Percentiles rank a stretch among this genome's conserved stretches.
Evolutionary conservation across 64 coral and sea anemone genomes (phyloP).

Genomic region (Actinia equina): DNA sequence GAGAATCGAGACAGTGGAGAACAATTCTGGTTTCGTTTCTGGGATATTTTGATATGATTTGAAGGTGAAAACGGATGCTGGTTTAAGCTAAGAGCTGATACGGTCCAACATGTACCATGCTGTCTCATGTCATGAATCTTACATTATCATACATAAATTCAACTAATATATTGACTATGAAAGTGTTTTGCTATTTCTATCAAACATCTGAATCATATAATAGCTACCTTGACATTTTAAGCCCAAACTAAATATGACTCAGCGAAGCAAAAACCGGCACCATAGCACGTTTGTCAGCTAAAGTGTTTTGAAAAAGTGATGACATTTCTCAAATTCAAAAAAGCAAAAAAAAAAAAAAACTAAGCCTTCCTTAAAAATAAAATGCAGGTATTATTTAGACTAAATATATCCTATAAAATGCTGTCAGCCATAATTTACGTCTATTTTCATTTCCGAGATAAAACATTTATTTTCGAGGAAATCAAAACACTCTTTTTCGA

Average conservation of each 20-base stretch:
- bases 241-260: background rate
- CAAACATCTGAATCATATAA: background rate
- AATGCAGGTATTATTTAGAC: no score
- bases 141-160: background rate
- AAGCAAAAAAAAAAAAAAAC: background rate
- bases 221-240: background rate
- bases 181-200: background rate
- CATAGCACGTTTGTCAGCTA: no score
- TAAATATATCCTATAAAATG: background rate
- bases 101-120: background rate
- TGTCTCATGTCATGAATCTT: background rate
- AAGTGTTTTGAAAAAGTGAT: no score
- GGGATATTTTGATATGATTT: conserved; percentile 14
- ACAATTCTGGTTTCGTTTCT: conserved; percentile 2
- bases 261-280: no score
- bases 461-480: background rate
- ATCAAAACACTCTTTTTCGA: background rate
- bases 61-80: conserved; percentile 6
- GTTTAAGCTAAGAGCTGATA: conserved; percentile 7
- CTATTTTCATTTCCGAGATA: background rate
- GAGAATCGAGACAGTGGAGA: conserved; percentile 21
- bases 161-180: background rate
- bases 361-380: no score
- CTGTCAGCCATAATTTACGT: no score
- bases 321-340: background rate